A percentile compares a stretch with the other conserved stretches of the same genome.
These are phyloP conservation scores for Drosophila orosa DNA, from an alignment of 1,140 invertebrate genomes.

Conservation along the genomic window DNA sequence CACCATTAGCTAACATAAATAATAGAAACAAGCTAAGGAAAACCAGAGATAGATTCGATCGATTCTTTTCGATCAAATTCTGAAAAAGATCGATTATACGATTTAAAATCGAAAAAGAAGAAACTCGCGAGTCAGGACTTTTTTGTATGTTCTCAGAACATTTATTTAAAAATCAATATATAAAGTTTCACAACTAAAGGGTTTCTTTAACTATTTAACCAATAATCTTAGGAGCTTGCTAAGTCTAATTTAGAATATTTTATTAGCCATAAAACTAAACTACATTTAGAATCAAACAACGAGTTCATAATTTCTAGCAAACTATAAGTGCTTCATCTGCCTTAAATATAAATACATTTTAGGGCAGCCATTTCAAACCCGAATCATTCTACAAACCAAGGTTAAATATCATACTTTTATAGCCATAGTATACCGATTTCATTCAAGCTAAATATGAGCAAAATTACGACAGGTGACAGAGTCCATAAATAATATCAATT, in stretches of 20 bases:
- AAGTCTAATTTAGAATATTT: background rate
- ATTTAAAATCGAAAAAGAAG: too few relatives aligned
- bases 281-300: too few relatives aligned
- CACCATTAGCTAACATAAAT: background rate
- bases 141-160: too few relatives aligned
- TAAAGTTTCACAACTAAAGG: too few relatives aligned
- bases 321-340: background rate
- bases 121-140: too few relatives aligned
- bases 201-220: too few relatives aligned
- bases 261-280: background rate
- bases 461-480: conserved; percentile 27
- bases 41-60: too few relatives aligned
- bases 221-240: too few relatives aligned
- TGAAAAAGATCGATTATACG: too few relatives aligned
- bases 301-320: background rate
- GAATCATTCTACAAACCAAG: conserved; percentile 3
- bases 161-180: too few relatives aligned
- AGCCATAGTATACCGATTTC: conserved; percentile 1
- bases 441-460: conserved; percentile 14
- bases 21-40: background rate
- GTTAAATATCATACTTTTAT: conserved; percentile 1
- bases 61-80: too few relatives aligned
- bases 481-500: conserved; percentile 19
- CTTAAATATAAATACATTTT: background rate
- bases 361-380: background rate